Base-by-base conservation (phyloP, 2,797 vertebrate genomes). In the Sitta carolinensis region DNA sequence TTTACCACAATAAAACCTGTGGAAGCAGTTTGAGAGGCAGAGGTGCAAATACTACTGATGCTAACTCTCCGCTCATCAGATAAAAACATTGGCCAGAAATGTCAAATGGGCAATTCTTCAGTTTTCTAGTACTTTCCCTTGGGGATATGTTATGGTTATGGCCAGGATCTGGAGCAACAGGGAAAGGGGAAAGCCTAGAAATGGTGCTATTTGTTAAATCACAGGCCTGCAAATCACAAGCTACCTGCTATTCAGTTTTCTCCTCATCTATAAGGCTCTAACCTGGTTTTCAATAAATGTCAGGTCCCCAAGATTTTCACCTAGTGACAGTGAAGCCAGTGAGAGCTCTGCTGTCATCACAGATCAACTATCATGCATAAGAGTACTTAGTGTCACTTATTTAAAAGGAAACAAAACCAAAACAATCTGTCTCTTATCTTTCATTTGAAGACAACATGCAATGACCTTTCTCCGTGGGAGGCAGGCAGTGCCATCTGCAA, bases 191-290 rank as follows among this genome's bases (percentile, higher is more conserved):
- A 88, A 81, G 42, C 45, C 80, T 84, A 15, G 38, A 61, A 50
- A 5, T 50, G 3, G 4, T 68, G 13, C 40, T 64, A 40, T 23
- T 27, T 67, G 43, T 69, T 82, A 38, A 83, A 78, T 57, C 43
- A 58, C 50, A 77, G 26, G 13, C 38, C 13, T 72, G 29, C 3
- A 70, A 81, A 26, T 50, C 3, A 2, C 0, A 0, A 21, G 17
- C 32, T 86, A 30, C 4, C 7, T 1, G 1, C 1, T 0, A 7
- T 32, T 94, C 38, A 6, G 13, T 45, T 59, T 27, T 8, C 16
- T 72, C 30, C 13, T 74, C 22, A 62, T 30, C 14, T 9, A 61
- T 38, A 62, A 55, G 61, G 63, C 11, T 61, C 5, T 52, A 58
- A 83, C 10, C 13, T 59, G n/a, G 11, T 66, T 38, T 81, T 23